These are phyloP conservation scores for Brachionichthys hirsutus DNA, from an alignment of 2,113 vertebrate species.

Conservation along the genomic window DNA sequence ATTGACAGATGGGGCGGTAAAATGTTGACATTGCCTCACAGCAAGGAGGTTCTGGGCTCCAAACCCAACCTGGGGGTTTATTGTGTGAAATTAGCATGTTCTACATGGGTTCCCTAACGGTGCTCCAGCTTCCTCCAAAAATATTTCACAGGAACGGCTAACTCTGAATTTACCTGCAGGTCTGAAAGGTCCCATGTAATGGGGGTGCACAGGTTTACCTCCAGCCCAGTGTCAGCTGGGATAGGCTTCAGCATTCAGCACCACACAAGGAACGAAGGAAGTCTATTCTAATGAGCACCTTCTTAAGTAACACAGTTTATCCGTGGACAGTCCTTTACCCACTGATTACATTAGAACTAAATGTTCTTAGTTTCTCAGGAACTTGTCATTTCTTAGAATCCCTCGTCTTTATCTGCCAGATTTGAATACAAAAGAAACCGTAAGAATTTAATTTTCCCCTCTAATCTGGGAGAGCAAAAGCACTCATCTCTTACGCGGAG, in stretches of 20 bases:
- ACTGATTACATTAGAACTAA: slow-evolving; percentile 60
- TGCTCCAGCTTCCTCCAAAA: no score
- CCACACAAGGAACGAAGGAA: not conserved
- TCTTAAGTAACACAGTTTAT: slow-evolving; percentile 34
- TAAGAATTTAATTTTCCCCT: slow-evolving; percentile 69
- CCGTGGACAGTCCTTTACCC: slow-evolving; percentile 22
- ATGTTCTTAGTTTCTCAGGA: slow-evolving; percentile 54
- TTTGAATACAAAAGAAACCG: slow-evolving; percentile 67
- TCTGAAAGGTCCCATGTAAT: no score
- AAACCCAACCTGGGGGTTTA: no score
- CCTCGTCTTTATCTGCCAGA: slow-evolving; percentile 49
- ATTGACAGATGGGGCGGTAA: slow-evolving; percentile 4
- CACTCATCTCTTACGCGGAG: slow-evolving; percentile 43
- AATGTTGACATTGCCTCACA: no score
- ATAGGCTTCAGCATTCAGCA: no score
- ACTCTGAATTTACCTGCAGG: no score
- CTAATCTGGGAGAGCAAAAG: slow-evolving; percentile 54
- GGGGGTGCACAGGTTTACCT: no score
- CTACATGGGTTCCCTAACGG: no score
- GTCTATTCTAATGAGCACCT: slow-evolving; percentile 23
- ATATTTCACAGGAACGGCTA: no score
- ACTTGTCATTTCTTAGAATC: slow-evolving; percentile 52
- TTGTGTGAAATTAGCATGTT: no score
- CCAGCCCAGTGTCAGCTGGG: no score
- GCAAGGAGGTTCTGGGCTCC: no score